Base-by-base conservation (phyloP, 2,797 vertebrate species). In the Artibeus lituratus region DNA sequence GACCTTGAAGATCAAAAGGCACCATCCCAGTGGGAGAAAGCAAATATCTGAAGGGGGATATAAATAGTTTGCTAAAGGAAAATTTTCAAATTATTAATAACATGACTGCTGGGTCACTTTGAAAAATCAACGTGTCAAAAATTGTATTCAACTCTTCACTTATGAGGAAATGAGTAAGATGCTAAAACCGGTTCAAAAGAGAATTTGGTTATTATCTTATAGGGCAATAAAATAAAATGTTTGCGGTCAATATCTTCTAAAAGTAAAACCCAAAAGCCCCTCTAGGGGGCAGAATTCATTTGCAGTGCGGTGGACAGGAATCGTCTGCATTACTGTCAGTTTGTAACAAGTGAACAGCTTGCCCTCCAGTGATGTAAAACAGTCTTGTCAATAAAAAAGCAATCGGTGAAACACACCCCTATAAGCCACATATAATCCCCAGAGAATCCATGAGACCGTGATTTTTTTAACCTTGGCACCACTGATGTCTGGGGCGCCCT, bases 11-110 rank as follows among this genome's bases (percentile, higher is more conserved):
- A 62, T 55, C 47, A 84, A 65, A 82, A 91, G 39, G 11, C 14
- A 44, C 37, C n/a, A 39, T 77, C n/a, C 16, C 53, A 72, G 7
- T 65, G 35, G 57, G 82, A 86, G 16, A 37, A 0, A 69, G 32
- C 21, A 96, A 93, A 74, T 85, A 93, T 80, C 53, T 84, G 19
- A 92, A 83, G 59, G 29, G n/a, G 67, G 2, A 76, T 29, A n/a
- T 42, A 57, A 26, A 57, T 5, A 89, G 29, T 29, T 19, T 70
- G 44, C 47, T 76, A 77, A 95, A 83, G 26, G 18, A 62, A 55
- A 87, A 67, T 76, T 87, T 87, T 87, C 44, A 65, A 92, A 94
- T 53, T 83, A 84, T 51, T 90, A 32, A 81, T 69, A 92, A 19
- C 51, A 72, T 49, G 49, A 84, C 35, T 47, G 4, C 83, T 16